Evolutionary conservation across 2,113 vertebrate species (phyloP).

Genomic region (Clinocottus analis): DNA sequence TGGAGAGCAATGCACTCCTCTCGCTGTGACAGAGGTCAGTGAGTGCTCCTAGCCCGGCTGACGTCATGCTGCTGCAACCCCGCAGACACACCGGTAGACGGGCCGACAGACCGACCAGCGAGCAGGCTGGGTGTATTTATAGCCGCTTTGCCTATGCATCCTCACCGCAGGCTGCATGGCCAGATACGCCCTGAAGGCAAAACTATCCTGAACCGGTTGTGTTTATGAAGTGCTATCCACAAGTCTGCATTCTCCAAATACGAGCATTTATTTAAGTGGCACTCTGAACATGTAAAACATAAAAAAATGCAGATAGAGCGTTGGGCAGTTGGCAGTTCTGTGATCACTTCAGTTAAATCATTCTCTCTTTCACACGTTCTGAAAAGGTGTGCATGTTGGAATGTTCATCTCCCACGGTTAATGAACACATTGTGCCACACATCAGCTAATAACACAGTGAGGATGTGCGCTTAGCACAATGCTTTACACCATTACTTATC

Average conservation of each 20-base stretch:
- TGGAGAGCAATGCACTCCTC: conserved; percentile 53
- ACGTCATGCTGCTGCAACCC: conserved; percentile 79
- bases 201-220: conserved; percentile 36
- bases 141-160: conserved; percentile 63
- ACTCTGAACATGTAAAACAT: not conserved
- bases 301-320: conserved; percentile 12
- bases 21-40: conserved; percentile 78
- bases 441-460: conserved; percentile 69
- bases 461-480: conserved; percentile 68
- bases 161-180: conserved; percentile 54
- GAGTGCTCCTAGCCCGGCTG: conserved; percentile 72
- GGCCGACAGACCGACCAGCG: conserved; percentile 37
- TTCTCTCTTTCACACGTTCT: conserved; percentile 15
- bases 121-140: conserved; percentile 68
- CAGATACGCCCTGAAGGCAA: conserved; percentile 56
- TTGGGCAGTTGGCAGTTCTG: not conserved
- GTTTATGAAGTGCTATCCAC: conserved; percentile 47
- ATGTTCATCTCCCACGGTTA: conserved; percentile 60
- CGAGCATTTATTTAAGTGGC: conserved; percentile 7
- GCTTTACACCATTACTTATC: conserved; percentile 80
- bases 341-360: conserved; percentile 37
- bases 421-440: conserved; percentile 71
- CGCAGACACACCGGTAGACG: conserved; percentile 64
- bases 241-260: conserved; percentile 34
- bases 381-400: conserved; percentile 43